Conservation (phyloP, 2,888 invertebrate genomes). For the Drosophila barbarae region DNA sequence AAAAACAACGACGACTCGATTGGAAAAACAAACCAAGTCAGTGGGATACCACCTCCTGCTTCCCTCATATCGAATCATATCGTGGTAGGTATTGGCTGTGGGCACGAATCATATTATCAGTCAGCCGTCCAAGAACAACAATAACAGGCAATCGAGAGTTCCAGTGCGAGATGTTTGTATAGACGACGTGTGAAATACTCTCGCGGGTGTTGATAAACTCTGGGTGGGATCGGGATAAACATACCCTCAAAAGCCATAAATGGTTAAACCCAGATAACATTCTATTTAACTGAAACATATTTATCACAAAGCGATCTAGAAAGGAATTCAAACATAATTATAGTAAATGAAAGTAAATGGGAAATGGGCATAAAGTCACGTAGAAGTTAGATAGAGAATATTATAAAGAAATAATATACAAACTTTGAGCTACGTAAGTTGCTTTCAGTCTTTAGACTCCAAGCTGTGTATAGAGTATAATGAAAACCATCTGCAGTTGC, state of each 20-base stretch:
- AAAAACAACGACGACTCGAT: constrained; percentile 47
- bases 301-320: background rate
- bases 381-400: background rate
- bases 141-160: constrained; percentile 29
- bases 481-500: constrained; percentile 10
- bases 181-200: constrained; percentile 42
- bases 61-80: constrained; percentile 39
- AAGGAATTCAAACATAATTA: constrained; percentile 3
- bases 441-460: background rate
- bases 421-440: background rate
- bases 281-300: background rate
- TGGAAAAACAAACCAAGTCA: constrained; percentile 53
- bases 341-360: background rate
- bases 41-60: constrained; percentile 34
- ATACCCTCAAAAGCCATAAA: constrained; percentile 3
- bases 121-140: constrained; percentile 32
- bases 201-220: constrained; percentile 14
- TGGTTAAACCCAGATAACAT: background rate
- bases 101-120: constrained; percentile 72
- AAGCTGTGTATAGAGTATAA: background rate
- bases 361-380: background rate
- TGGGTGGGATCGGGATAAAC: background rate
- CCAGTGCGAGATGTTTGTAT: constrained; percentile 14
- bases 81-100: constrained; percentile 40
- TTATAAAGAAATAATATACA: background rate